A percentile compares a stretch with the other conserved stretches of the same genome.
phyloP scores from a whole-genome alignment of 2,888 invertebrate species.

The Caprella mutica region DNA sequence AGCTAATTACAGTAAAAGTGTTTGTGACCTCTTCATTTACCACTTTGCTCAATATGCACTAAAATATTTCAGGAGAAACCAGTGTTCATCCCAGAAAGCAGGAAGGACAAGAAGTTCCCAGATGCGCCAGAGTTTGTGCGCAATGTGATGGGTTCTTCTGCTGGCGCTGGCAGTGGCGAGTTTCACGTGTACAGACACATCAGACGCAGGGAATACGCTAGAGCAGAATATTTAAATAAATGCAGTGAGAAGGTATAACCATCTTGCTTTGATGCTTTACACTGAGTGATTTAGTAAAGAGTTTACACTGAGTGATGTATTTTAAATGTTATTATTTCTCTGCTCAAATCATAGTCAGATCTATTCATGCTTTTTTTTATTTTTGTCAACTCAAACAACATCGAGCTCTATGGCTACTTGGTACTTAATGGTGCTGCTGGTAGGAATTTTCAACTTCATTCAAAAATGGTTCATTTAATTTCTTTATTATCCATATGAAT shows the following conservation, averaged over 20 bases:
- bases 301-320: too few species aligned
- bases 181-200: conserved; percentile 97
- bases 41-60: neutral
- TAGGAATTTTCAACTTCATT: too few species aligned
- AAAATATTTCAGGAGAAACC: conserved; percentile 62
- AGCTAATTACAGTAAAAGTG: neutral
- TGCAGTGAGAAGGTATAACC: conserved; percentile 62
- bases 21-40: neutral
- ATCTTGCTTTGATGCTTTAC: too few species aligned
- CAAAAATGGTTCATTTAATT: too few species aligned
- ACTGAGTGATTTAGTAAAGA: too few species aligned
- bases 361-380: too few species aligned
- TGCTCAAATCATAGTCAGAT: too few species aligned
- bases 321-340: too few species aligned
- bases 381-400: too few species aligned
- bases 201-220: conserved; percentile 85
- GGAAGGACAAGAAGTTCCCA: conserved; percentile 63
- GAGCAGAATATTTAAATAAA: conserved; percentile 85
- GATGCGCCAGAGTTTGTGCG: conserved; percentile 86
- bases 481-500: too few species aligned
- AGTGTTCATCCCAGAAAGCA: conserved; percentile 70
- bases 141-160: conserved; percentile 99
- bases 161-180: conserved; percentile 97
- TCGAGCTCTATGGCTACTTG: too few species aligned
- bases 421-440: too few species aligned